These are phyloP conservation scores for Astropecten irregularis DNA, from an alignment of 53 echinoderm and acorn worm genomes.

Conservation along the genomic window DNA sequence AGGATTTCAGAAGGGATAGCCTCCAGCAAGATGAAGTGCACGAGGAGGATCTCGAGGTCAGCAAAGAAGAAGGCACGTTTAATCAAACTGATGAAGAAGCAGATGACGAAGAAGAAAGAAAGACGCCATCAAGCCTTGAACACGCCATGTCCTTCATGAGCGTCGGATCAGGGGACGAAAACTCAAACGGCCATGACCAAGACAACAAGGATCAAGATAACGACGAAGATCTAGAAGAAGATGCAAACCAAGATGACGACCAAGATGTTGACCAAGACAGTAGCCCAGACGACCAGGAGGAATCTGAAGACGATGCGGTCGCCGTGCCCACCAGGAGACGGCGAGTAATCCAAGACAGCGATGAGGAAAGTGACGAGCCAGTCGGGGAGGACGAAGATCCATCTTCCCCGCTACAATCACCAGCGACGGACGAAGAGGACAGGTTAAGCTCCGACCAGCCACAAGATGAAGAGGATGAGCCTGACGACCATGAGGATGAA, in stretches of 20 bases:
- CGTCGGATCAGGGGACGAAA: neutral
- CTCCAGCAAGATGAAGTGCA: no score
- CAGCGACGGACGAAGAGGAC: neutral
- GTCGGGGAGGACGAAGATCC: conserved; percentile 10
- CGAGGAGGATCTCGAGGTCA: neutral
- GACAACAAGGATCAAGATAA: neutral
- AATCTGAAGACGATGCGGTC: neutral
- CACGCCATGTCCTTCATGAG: conserved; percentile 17
- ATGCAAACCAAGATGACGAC: neutral
- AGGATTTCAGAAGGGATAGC: neutral
- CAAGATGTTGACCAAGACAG: neutral
- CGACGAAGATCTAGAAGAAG: conserved; percentile 23
- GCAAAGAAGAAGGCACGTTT: neutral
- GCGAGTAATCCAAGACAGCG: conserved; percentile 13
- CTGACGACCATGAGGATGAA: conserved; percentile 4
- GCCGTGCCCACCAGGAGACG: neutral
- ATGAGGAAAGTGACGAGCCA: neutral
- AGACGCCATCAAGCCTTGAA: neutral
- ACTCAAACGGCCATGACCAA: no score
- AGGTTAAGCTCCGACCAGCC: neutral
- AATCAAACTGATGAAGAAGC: conserved; percentile 14
- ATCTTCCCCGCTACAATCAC: neutral
- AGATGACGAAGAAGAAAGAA: neutral
- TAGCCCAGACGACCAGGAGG: neutral
- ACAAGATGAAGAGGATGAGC: conserved; percentile 4